Evolutionary conservation across 2,797 vertebrate species (phyloP), one percentile per base, ranked within the genome.

Genomic region (Acanthurus lineatus): DNA sequence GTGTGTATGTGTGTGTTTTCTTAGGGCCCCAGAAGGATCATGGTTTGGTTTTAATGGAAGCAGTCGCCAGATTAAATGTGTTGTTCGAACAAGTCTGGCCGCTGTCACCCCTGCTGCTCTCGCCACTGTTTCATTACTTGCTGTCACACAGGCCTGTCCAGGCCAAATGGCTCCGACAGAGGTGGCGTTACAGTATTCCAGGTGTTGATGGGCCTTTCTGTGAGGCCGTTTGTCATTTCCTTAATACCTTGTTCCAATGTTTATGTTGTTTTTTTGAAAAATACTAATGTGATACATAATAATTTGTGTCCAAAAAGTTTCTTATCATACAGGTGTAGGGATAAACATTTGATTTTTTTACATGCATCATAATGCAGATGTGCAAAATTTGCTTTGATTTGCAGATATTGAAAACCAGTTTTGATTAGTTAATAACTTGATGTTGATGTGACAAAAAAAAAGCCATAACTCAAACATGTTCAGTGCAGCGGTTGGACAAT

Each of bases 1-100:
- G 35, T 78, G 61, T 86, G 63, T 86, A 51, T 85, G 15, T 68
- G 15, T 68, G 73, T 85, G 81, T 88, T 88, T 87, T 86, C 73
- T 77, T 66, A 20, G 48, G 51, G 56, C 69, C 82, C 77, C 82
- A 77, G 85, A 79, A 85, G 86, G 63, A 81, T 74, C 59, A 19
- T 72, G 69, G 73, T 57, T 32, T 81, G 35, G 73, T 82, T 73
- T 81, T 90, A 80, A 87, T 84, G 79, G 70, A 73, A 75, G 66
- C 77, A 15, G 71, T 77, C 67, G 57, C 63, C 53, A 56, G 76
- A 70, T 85, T 76, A 84, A 88, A 89, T 68, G 70, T 77, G 69
- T 83, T 82, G 79, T 86, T 88, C 81, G 82, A 69, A 69, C 25
- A 14, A 25, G 68, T 77, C 73, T 53, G 69, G n/a, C 57, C 38